Evolutionary conservation across 2,113 vertebrate species (phyloP).

Genomic region (Centropus bengalensis): DNA sequence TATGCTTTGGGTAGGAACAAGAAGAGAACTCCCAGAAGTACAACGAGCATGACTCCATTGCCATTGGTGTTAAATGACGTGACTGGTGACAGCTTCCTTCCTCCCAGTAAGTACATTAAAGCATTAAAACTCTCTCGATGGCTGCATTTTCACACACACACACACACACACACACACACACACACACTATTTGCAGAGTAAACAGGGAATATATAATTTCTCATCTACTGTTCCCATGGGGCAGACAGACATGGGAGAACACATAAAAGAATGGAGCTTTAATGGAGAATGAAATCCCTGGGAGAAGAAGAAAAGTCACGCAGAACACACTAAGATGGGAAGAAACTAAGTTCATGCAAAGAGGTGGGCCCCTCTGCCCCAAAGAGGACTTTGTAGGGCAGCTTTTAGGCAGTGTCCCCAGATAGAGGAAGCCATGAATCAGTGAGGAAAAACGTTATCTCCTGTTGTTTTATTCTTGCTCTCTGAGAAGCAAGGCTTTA

Average conservation of each 20-base stretch:
- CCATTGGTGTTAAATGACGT: not conserved
- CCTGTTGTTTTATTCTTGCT: not conserved
- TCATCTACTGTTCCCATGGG: not conserved
- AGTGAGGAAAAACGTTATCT: not conserved
- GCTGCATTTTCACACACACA: not conserved
- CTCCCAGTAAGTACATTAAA: not conserved
- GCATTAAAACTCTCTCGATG: not conserved
- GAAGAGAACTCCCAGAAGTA: not conserved
- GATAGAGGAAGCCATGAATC: not conserved
- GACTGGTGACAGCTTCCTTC: not conserved
- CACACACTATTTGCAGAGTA: not conserved
- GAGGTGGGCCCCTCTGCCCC: not conserved
- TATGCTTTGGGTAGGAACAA: not conserved
- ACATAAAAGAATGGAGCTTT: not conserved
- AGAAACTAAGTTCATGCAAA: not conserved
- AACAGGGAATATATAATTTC: not conserved
- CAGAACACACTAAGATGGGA: not conserved
- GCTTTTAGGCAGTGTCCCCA: not conserved
- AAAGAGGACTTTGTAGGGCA: not conserved
- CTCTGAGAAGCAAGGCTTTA: conserved; percentile 4
- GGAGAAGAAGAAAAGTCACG: not conserved
- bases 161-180: accelerated
- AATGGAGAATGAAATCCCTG: not conserved
- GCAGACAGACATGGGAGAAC: not conserved
- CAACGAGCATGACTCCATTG: not conserved